These are phyloP conservation scores for Micrasema minimum DNA, from an alignment of 1,140 invertebrate species.

Conservation along the genomic window DNA sequence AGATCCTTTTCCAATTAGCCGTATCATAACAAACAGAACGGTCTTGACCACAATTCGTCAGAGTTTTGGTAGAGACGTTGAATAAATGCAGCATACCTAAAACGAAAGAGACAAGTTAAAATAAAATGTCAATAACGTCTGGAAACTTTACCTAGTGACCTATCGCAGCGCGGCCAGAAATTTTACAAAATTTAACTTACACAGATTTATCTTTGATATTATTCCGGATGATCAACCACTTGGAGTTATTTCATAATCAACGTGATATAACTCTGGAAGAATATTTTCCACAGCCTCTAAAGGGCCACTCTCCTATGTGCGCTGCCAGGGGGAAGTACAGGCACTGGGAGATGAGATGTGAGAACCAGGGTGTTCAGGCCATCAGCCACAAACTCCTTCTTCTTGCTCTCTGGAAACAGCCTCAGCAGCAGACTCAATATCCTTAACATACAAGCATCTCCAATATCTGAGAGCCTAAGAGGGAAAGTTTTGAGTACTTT, in stretches of 20 bases:
- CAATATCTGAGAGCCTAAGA: no score
- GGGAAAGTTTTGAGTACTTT: no score
- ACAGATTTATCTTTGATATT: slow-evolving; percentile 49
- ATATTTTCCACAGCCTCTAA: slow-evolving; percentile 58
- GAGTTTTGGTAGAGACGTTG: slow-evolving; percentile 54
- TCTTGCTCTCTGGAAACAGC: slow-evolving; percentile 53
- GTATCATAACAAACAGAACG: slow-evolving; percentile 37
- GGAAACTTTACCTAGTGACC: no score
- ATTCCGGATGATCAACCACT: slow-evolving; percentile 57
- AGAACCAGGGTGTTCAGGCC: slow-evolving; percentile 59
- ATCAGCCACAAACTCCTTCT: slow-evolving; percentile 56
- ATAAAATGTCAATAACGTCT: slow-evolving; percentile 10
- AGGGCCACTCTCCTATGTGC: slow-evolving; percentile 40
- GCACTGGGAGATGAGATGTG: slow-evolving; percentile 57
- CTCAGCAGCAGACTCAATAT: slow-evolving; percentile 14
- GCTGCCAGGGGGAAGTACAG: slow-evolving; percentile 51
- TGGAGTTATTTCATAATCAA: slow-evolving; percentile 57
- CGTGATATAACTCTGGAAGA: slow-evolving; percentile 55
- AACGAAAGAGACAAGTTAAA: slow-evolving; percentile 32
- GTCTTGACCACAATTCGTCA: slow-evolving; percentile 34
- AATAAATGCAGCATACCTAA: slow-evolving; percentile 59
- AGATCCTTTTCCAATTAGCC: slow-evolving; percentile 39
- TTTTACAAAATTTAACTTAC: slow-evolving; percentile 31
- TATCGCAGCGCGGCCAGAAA: no score
- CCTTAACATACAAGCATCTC: no score